Base-by-base conservation (phyloP, 2,797 vertebrate genomes). In the Dallia pectoralis region DNA sequence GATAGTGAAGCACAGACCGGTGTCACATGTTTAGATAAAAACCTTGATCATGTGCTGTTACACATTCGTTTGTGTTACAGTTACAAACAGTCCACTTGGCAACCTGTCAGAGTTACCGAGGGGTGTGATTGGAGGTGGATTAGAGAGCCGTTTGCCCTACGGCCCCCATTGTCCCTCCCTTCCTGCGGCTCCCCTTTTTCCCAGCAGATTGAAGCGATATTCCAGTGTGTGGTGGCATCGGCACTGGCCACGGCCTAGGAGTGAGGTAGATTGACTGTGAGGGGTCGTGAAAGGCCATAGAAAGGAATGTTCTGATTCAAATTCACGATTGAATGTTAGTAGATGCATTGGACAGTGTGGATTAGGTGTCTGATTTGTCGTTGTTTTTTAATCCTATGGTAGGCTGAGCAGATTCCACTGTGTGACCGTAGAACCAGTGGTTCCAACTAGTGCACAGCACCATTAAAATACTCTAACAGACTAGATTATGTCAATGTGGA, bases 401-500 rank as follows among this genome's bases (percentile, higher is more conserved):
- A 47, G 19, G 6, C 51, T 56, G 51, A 56, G 29, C 61, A 14
- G 8, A 63, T 63, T 27, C 1, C 27, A 53, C 36, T 5, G 36
- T 53, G 30, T 12, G n/a, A 56, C 19, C 14, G 15, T 56, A 56
- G 11, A 1, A 16, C 61, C 25, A 9, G 22, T 14, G 2, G 15
- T 18, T 30, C 6, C 32, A 18, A 33, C 49, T 14, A 30, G 29
- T 51, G 29, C 7, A 69, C 48, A 51, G 25, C 25, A n/a, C 49
- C 36, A 59, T 79, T 65, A 76, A 22, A 79, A 32, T 25, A 62
- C 51, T 77, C 32, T 81, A 67, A 27, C 74, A 69, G 74, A 18
- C 78, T 69, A 77, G 73, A 73, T 14, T 56, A 47, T 82, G 66
- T 49, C 64, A 72, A 27, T 71, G 29, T 79, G n/a, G 70, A 70